These are phyloP conservation scores for Stichodactyla helianthus DNA, from an alignment of 64 coral and sea anemone genomes.

Conservation along the genomic window DNA sequence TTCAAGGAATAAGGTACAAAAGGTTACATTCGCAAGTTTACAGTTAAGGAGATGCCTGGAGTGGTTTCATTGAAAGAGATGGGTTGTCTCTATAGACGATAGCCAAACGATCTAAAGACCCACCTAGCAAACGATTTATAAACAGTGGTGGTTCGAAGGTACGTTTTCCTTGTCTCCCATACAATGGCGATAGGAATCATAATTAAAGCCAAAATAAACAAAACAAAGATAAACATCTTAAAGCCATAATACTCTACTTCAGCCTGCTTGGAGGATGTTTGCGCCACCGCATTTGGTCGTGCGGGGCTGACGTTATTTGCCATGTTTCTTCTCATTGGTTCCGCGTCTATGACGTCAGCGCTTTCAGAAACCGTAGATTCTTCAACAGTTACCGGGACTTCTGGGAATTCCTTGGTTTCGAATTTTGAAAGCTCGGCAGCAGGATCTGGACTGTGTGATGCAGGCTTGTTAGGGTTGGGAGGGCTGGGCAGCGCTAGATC, in stretches of 20 bases:
- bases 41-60: not conserved
- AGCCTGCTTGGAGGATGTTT: conserved; percentile 5
- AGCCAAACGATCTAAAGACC: conserved; percentile 65
- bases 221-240: conserved; percentile 92
- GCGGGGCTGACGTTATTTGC: not conserved
- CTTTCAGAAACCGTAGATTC: conserved; percentile 22
- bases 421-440: conserved; percentile 66
- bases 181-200: conserved; percentile 92
- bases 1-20: not conserved
- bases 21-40: not conserved
- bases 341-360: conserved; percentile 33
- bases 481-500: conserved; percentile 52
- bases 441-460: conserved; percentile 3
- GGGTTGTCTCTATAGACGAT: not conserved
- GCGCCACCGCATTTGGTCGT: not conserved
- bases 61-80: not conserved
- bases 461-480: not conserved
- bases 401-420: conserved; percentile 68
- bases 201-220: conserved; percentile 85
- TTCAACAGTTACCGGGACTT: conserved; percentile 54
- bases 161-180: conserved; percentile 92
- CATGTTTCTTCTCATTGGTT: conserved; percentile 33
- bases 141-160: conserved; percentile 70
- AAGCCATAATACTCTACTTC: conserved; percentile 88
- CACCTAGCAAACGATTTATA: conserved; percentile 70